Conservation (phyloP, 2,113 vertebrate species). For the Pogonocichla stellata region DNA sequence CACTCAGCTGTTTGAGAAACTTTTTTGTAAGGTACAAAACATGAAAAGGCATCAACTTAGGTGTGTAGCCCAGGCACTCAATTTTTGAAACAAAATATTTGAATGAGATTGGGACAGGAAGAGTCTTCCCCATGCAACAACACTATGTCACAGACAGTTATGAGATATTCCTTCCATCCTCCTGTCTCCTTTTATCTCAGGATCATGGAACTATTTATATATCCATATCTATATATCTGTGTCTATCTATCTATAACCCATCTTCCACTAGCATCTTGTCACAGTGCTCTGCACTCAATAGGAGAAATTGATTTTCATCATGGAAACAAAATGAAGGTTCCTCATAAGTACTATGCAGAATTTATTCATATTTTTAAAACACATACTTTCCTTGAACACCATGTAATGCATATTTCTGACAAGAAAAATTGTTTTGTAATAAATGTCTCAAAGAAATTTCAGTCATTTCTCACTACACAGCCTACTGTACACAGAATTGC, state of each 20-base stretch:
- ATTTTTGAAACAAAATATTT: not conserved
- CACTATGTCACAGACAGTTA: not conserved
- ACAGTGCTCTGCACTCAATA: not conserved
- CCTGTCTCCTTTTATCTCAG: not conserved
- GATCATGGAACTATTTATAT: not conserved
- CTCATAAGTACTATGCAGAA: not conserved
- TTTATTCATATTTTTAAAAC: not conserved
- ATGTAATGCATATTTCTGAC: not conserved
- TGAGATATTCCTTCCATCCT: not conserved
- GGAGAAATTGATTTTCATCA: not conserved
- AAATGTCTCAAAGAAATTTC: not conserved
- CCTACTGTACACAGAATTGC: not conserved
- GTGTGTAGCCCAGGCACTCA: not conserved
- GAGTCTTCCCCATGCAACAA: not conserved
- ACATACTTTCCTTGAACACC: not conserved
- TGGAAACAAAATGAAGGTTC: not conserved
- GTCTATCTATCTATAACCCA: not conserved
- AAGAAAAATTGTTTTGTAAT: constrained; percentile 1
- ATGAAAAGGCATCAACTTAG: not conserved
- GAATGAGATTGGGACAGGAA: not conserved
- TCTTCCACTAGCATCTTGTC: not conserved
- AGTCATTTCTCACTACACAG: not conserved
- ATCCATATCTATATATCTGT: not conserved
- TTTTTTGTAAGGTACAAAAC: not conserved
- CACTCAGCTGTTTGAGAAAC: not conserved